Conservation (phyloP, 2,113 vertebrate genomes). For the Panthera uncia region DNA sequence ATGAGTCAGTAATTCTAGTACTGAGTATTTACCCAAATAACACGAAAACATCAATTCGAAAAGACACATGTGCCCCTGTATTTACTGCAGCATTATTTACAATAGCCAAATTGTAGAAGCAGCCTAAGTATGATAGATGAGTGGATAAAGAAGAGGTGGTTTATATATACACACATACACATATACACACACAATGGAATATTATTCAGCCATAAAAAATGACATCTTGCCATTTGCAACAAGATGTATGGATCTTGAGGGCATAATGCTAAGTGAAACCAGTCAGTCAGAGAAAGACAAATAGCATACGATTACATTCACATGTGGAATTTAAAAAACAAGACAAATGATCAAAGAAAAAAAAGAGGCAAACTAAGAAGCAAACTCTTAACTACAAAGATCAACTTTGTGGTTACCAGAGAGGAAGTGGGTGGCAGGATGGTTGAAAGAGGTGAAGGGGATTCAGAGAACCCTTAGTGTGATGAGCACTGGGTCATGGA, state of each 20-base stretch:
- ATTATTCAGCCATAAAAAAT: neutral
- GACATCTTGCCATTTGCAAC: neutral
- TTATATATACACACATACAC: neutral
- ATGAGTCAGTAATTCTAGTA: neutral
- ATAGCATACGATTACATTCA: neutral
- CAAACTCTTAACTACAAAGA: neutral
- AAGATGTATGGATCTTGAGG: neutral
- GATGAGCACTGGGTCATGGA: neutral
- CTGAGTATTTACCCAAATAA: neutral
- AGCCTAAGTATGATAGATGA: neutral
- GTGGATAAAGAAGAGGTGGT: neutral
- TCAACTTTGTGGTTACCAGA: neutral
- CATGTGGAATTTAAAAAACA: neutral
- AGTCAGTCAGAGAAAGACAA: neutral
- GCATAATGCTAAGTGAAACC: neutral
- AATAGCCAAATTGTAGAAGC: neutral
- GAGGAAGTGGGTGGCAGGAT: neutral
- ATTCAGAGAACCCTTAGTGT: neutral
- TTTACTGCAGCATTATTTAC: neutral
- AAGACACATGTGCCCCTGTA: neutral
- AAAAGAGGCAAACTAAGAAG: neutral
- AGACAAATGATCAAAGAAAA: neutral
- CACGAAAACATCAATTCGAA: neutral
- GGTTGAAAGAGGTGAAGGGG: neutral
- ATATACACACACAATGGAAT: neutral